Evolutionary conservation across 2,113 vertebrate species (phyloP), one percentile per base, ranked within the genome.

Genomic region (Danionella cerebrum): DNA sequence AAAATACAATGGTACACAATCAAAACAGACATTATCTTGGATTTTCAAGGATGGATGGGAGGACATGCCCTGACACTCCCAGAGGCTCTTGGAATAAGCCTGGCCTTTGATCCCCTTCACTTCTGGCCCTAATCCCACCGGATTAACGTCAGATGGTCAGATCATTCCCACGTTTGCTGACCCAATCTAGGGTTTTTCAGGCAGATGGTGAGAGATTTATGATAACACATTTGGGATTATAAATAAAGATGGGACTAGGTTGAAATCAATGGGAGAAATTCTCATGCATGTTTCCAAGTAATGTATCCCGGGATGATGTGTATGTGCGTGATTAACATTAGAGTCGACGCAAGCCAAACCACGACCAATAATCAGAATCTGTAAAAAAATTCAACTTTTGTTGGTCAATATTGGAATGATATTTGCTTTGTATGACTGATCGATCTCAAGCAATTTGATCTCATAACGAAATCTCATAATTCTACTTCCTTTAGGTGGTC

Each of bases 61-160:
- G 36, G 0, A 3, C 4, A 16, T 29, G 25, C 58, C 42, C 39
- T 42, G 45, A 52, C 16, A 14, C 39, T 13, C 50, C 47, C 45
- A 14, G 12, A 76, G 72, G 76, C 79, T 76, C 77, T 53, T 77
- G 41, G 55, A 65, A 31, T 60, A 78, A 72, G 24, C 80, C 71
- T 70, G 57, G 74, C 29, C 66, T 67, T 66, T 65, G 44, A 62
- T 47, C 60, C 33, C 65, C 27, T 35, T 45, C 35, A 19, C 38
- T 41, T 69, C 52, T 36, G 38, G 2, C 63, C 39, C 62, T 87
- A 85, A 86, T 87, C 85, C 79, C 77, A 27, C 2, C 18, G 75
- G 83, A 86, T 86, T 84, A 84, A 64, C 72, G 72, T 75, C 69
- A 68, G 51, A 63, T 64, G 77, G n/a, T n/a, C 62, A 73, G 66